These are phyloP conservation scores for Melospiza georgiana DNA, from an alignment of 2,113 vertebrate species.

Conservation along the genomic window DNA sequence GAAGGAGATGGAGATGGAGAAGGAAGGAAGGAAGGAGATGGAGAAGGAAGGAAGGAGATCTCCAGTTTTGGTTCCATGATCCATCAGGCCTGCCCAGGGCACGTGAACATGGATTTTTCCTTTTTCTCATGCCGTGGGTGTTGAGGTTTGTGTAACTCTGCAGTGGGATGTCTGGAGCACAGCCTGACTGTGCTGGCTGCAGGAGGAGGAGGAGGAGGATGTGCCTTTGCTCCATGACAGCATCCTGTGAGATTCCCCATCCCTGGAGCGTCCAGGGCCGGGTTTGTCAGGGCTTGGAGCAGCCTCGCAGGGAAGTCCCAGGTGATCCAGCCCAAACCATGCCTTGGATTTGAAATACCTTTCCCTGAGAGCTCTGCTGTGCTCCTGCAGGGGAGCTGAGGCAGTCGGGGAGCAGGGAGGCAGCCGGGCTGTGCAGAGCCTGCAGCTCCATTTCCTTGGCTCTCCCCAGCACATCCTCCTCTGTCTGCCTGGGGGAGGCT, in stretches of 20 bases:
- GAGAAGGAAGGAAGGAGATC: neutral
- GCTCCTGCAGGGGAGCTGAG: neutral
- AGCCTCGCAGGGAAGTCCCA: neutral
- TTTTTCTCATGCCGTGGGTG: neutral
- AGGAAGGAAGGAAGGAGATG: neutral
- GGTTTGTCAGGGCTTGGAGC: neutral
- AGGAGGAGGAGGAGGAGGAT: neutral
- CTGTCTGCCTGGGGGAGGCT: neutral
- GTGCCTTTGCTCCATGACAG: neutral
- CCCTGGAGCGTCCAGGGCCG: neutral
- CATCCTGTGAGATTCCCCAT: neutral
- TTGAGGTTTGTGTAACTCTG: neutral
- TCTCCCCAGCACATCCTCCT: neutral
- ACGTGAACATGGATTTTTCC: neutral
- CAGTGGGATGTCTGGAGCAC: neutral
- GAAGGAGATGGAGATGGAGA: too few species aligned
- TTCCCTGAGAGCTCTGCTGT: neutral
- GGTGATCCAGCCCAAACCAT: neutral
- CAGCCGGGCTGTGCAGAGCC: neutral
- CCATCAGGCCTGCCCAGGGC: neutral
- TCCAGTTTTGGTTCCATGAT: neutral
- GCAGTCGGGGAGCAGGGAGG: neutral
- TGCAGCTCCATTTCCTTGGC: neutral
- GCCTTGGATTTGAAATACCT: rapidly evolving
- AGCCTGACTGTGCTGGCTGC: neutral